Conservation (phyloP, 2,113 vertebrate species). For the Parotia lawesii region DNA sequence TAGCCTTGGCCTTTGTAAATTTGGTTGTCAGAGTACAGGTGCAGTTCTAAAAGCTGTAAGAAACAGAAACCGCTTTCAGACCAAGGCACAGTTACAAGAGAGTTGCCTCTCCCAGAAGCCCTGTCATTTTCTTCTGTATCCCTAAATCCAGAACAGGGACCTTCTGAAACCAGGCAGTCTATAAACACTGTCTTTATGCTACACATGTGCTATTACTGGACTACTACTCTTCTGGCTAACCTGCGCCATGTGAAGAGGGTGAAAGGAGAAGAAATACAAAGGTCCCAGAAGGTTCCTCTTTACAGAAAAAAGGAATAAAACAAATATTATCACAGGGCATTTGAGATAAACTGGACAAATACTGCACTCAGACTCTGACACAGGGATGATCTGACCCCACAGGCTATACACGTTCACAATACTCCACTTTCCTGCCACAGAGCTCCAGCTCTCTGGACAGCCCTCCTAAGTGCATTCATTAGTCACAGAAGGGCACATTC, state of each 20-base stretch:
- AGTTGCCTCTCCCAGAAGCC: neutral
- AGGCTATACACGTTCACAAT: neutral
- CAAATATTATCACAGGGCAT: neutral
- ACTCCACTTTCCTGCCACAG: neutral
- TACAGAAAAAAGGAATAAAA: neutral
- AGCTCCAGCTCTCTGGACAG: neutral
- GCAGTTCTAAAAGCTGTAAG: neutral
- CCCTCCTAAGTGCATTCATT: neutral
- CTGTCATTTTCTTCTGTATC: neutral
- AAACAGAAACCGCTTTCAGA: neutral
- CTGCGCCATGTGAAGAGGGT: neutral
- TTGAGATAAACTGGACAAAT: neutral
- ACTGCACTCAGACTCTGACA: neutral
- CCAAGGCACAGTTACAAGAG: neutral
- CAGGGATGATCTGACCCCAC: neutral
- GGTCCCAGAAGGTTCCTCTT: neutral
- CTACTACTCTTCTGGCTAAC: neutral
- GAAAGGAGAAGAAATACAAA: neutral
- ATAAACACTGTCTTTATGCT: fast-evolving
- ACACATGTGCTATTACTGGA: neutral
- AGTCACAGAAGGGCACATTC: neutral
- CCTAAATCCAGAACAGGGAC: neutral
- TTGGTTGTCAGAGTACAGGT: neutral
- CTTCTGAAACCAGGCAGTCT: neutral
- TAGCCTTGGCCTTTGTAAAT: neutral